Base-by-base conservation (phyloP, 2,113 vertebrate species). In the Pipra filicauda region DNA sequence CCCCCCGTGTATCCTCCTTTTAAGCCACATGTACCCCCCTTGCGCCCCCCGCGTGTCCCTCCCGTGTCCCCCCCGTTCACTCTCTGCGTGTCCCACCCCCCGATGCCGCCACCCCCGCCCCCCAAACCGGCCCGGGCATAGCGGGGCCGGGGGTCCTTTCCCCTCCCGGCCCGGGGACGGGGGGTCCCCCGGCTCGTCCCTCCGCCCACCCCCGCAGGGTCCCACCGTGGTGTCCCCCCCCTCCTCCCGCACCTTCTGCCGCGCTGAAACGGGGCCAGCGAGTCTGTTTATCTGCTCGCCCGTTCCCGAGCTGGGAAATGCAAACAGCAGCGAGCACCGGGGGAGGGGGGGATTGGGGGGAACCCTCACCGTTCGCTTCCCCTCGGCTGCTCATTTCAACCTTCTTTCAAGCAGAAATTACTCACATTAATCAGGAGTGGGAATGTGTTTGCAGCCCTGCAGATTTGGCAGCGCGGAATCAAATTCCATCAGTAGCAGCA, bases 301-400 rank as follows among this genome's bases (percentile, higher is more conserved):
- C 87, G 30, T 86, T 78, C 76, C 95, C 91, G 94, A 44, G 96
- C 92, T n/a, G 92, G 89, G 27, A 94, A 96, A 97, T 15, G 96
- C 77, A 39, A 93, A 94, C 88, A 89, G 91, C 73, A 66, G 89
- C 13, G 82, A 95, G 91, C 64, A 33, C 62, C 83, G 89, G 77
- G 73, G 91, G 59, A 76, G 89, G 33, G 37, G 41, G 12, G 39
- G 39, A 16, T 18, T 9, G 93, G 72, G 86, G 93, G 88, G 88
- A 96, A 75, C 80, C 90, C 88, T 96, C 86, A 5, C n/a, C 48
- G 37, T 58, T 96, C 58, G 49, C 95, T 96, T 96, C 94, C 94
- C 93, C 90, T 96, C 59, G 92, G 95, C 97, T 94, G 96, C 96
- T 97, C 97, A 95, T 97, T 96, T 97, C 96, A 84, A 74, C 93